A percentile compares a stretch with the other conserved stretches of the same genome.
Evolutionary conservation across 2,888 invertebrate genomes (phyloP).

Genomic region (Thymelicus sylvestris): DNA sequence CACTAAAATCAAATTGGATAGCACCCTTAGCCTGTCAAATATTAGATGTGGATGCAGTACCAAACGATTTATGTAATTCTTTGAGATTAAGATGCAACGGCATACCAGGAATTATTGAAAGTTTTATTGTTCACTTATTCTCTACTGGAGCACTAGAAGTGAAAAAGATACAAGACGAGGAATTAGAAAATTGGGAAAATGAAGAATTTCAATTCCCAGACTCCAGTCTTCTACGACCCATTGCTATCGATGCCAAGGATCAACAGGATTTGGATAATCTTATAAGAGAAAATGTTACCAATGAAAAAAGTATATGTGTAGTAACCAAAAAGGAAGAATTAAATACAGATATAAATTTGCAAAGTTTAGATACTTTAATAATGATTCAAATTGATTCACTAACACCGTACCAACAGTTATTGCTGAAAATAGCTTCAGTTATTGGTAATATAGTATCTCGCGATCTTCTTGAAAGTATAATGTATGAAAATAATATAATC

Average conservation of each 20-base stretch:
- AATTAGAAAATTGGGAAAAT: constrained; percentile 54
- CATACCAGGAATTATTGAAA: constrained; percentile 81
- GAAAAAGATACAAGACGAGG: constrained; percentile 56
- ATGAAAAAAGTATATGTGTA: constrained; percentile 63
- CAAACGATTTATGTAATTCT: constrained; percentile 78
- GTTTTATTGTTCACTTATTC: constrained; percentile 78
- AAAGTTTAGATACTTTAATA: constrained; percentile 76
- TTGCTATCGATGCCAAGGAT: constrained; percentile 62
- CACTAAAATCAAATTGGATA: constrained; percentile 67
- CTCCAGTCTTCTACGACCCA: constrained; percentile 58
- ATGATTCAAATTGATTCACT: constrained; percentile 84
- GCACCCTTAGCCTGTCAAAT: constrained; percentile 85
- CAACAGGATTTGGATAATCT: constrained; percentile 61
- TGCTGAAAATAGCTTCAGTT: constrained; percentile 85
- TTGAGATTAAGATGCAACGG: constrained; percentile 75
- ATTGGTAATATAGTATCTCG: constrained; percentile 83
- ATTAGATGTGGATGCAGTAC: constrained; percentile 84
- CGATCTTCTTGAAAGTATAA: constrained; percentile 78
- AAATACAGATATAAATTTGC: constrained; percentile 65
- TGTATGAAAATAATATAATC: constrained; percentile 79
- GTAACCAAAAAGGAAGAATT: constrained; percentile 67
- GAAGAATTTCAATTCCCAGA: constrained; percentile 72
- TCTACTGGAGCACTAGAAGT: constrained; percentile 75
- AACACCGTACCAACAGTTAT: constrained; percentile 84
- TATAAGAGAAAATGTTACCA: constrained; percentile 55